Percentiles rank a stretch among this genome's conserved stretches.
These are phyloP conservation scores for Scartelaos histophorus DNA, from an alignment of 2,113 vertebrate species.

Conservation along the genomic window DNA sequence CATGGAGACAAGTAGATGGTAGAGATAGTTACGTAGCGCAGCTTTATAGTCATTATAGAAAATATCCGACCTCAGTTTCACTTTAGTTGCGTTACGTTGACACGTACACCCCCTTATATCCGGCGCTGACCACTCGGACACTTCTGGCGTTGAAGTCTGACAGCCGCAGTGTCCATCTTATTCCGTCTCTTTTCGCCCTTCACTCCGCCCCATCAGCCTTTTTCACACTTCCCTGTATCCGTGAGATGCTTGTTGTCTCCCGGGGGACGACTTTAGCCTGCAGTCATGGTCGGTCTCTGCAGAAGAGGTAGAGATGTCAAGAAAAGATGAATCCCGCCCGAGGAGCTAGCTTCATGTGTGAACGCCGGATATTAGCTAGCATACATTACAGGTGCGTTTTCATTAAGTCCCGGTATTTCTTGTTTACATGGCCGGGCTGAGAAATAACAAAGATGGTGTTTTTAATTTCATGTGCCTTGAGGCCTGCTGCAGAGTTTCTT, in stretches of 20 bases:
- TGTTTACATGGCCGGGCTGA: conserved; percentile 15
- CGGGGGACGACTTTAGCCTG: conserved; percentile 16
- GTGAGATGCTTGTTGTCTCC: conserved; percentile 20
- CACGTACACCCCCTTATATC: conserved; percentile 32
- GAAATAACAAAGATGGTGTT: conserved; percentile 35
- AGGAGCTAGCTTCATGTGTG: conserved; percentile 15
- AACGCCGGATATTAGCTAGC: neutral
- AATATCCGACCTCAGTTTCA: neutral
- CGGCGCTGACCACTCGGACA: conserved; percentile 44
- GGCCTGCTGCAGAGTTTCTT: conserved; percentile 5
- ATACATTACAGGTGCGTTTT: conserved; percentile 19
- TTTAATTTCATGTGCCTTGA: conserved; percentile 1
- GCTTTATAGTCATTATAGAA: no score
- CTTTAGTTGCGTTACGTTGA: neutral
- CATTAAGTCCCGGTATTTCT: conserved; percentile 8
- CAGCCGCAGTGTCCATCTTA: conserved; percentile 43
- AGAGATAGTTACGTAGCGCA: no score
- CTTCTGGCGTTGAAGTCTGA: conserved; percentile 6
- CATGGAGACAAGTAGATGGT: no score
- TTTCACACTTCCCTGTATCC: conserved; percentile 11
- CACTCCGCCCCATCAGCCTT: conserved; percentile 27
- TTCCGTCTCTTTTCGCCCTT: conserved; percentile 25
- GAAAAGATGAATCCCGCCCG: neutral
- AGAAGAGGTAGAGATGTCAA: conserved; percentile 6
- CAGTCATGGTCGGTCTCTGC: conserved; percentile 1